Evolutionary conservation across 2,797 vertebrate species (phyloP).

Genomic region (Myotis vivesi): DNA sequence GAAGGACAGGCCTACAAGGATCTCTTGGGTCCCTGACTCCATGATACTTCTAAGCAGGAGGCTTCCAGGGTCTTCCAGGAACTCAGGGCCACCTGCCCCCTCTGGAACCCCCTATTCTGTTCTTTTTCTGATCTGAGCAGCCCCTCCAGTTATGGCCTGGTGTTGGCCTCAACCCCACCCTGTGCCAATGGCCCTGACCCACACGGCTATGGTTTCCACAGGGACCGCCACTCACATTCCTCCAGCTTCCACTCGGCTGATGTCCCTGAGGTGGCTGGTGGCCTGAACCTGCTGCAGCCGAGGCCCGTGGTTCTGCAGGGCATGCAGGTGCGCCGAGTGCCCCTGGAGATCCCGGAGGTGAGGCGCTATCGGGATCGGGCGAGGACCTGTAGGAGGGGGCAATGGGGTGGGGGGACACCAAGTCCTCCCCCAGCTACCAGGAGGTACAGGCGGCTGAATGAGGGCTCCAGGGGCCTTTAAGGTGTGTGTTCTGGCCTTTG

Average conservation of each 20-base stretch:
- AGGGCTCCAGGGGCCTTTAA: not conserved
- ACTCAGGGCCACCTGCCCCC: not conserved
- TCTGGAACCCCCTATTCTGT: not conserved
- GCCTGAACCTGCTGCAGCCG: constrained; percentile 89
- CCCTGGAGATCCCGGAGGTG: constrained; percentile 94
- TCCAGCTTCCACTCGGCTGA: constrained; percentile 95
- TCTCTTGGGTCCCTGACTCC: not conserved
- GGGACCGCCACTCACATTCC: constrained; percentile 94
- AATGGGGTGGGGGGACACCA: rapidly evolving
- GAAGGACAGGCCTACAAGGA: no score
- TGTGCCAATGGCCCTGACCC: rapidly evolving
- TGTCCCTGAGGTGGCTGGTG: constrained; percentile 88
- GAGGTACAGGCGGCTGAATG: rapidly evolving
- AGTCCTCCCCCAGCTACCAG: not conserved
- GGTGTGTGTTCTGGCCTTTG: not conserved
- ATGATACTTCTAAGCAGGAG: not conserved
- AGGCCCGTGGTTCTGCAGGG: constrained; percentile 92
- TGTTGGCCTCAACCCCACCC: not conserved
- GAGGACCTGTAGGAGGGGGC: not conserved
- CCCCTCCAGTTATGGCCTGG: not conserved
- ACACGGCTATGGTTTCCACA: constrained; percentile 62
- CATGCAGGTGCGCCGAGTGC: constrained; percentile 94
- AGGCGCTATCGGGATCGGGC: constrained; percentile 52
- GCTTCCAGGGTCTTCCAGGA: not conserved
- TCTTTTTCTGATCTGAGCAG: not conserved